These are phyloP conservation scores for Tringa solitaria DNA, from an alignment of 2,113 vertebrate species.

Conservation along the genomic window DNA sequence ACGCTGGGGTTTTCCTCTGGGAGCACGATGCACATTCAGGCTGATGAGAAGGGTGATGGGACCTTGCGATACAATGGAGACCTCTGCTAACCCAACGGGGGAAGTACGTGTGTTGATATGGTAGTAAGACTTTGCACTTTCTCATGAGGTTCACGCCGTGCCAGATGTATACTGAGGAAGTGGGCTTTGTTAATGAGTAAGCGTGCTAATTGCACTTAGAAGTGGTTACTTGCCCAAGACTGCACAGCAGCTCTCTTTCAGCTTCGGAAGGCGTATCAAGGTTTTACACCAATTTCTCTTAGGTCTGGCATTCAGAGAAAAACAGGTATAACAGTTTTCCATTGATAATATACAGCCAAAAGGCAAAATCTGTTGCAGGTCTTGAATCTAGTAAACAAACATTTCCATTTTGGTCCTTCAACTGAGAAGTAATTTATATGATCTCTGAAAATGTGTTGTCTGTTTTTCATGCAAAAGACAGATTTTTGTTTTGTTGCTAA, in stretches of 20 bases:
- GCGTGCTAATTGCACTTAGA: not conserved
- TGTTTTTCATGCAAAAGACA: conserved; percentile 9
- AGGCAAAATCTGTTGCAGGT: conserved; percentile 7
- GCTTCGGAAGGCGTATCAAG: not conserved
- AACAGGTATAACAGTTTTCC: not conserved
- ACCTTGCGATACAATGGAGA: rapidly evolving
- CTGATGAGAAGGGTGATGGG: not conserved
- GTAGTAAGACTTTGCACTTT: not conserved
- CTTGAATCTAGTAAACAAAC: conserved; percentile 15
- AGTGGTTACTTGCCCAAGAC: not conserved
- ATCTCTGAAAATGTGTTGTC: conserved; percentile 28
- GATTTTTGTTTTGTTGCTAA: conserved; percentile 26
- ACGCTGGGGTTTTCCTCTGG: not conserved
- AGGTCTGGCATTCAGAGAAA: not conserved
- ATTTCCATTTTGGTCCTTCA: not conserved
- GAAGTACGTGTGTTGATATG: rapidly evolving
- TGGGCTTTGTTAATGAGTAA: not conserved
- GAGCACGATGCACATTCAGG: rapidly evolving
- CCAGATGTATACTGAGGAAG: rapidly evolving
- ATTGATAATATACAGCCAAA: conserved; percentile 2
- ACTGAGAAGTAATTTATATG: conserved; percentile 13
- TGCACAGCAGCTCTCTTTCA: not conserved
- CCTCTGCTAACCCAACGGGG: not conserved
- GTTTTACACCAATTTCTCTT: not conserved
- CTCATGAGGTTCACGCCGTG: not conserved